Conservation (phyloP, 37 sponge, comb jelly and placozoan genomes). For the Dysidea cf. avara region DNA sequence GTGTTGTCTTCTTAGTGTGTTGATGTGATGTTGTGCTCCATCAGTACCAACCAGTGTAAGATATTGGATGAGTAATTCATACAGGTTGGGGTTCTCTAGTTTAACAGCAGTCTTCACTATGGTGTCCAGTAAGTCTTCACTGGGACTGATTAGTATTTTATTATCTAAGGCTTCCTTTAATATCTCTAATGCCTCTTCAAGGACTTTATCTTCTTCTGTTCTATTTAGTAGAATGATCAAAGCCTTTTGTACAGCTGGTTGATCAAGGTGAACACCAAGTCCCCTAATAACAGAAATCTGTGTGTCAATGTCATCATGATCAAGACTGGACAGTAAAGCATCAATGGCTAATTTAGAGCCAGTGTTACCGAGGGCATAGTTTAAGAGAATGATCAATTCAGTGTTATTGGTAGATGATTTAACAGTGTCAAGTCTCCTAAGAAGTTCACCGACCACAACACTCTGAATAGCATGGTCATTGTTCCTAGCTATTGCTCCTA, state of each 20-base stretch:
- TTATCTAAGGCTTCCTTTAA: slow-evolving; percentile 1
- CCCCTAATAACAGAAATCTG: slow-evolving; percentile 34
- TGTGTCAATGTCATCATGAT: slow-evolving; percentile 25
- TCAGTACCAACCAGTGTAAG: slow-evolving; percentile 18
- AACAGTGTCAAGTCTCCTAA: slow-evolving; percentile 4
- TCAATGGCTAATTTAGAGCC: slow-evolving; percentile 18
- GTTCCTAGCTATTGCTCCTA: slow-evolving; percentile 25
- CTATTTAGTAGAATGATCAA: neutral
- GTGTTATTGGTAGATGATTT: neutral
- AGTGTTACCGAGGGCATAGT: slow-evolving; percentile 56
- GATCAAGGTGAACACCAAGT: slow-evolving; percentile 14
- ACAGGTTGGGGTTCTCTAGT: slow-evolving; percentile 24
- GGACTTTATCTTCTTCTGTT: slow-evolving; percentile 2
- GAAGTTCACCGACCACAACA: slow-evolving; percentile 8
- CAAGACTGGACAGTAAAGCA: slow-evolving; percentile 18
- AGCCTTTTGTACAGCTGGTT: slow-evolving; percentile 19
- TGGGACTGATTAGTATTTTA: neutral
- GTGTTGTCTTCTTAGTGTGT: neutral
- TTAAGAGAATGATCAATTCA: slow-evolving; percentile 13
- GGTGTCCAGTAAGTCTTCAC: neutral
- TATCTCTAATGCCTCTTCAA: neutral
- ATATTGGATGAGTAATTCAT: slow-evolving; percentile 12
- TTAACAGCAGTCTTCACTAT: slow-evolving; percentile 1
- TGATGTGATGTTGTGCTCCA: neutral
- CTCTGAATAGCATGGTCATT: too few relatives aligned